phyloP scores from a whole-genome alignment of 2,113 vertebrate genomes.

The Ochotona curzoniae region DNA sequence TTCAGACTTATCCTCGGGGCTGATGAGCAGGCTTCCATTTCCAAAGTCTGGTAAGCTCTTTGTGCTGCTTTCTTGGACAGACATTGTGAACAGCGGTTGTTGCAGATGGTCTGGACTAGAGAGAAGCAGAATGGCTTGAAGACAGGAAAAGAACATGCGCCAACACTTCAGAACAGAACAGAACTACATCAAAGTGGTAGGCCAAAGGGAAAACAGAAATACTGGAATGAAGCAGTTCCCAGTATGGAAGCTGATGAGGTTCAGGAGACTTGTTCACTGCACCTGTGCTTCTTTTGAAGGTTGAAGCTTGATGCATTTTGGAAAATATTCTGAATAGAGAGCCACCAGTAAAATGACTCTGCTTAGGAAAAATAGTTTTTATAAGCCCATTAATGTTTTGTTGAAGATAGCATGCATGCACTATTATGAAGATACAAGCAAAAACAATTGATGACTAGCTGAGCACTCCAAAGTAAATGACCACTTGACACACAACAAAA shows the following conservation, averaged over 20 bases:
- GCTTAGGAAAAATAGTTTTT: neutral
- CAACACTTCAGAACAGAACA: rapidly evolving
- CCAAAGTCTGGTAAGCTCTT: neutral
- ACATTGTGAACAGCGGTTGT: slow-evolving; percentile 58
- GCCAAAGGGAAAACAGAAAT: rapidly evolving
- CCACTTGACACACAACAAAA: neutral
- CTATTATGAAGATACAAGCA: neutral
- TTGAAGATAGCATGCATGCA: neutral
- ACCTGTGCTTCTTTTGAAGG: neutral
- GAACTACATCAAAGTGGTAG: rapidly evolving
- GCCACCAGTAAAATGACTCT: neutral
- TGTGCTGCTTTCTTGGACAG: slow-evolving; percentile 35
- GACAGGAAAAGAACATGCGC: neutral
- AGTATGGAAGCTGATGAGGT: neutral
- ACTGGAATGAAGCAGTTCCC: rapidly evolving
- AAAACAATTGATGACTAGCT: neutral
- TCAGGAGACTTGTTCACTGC: neutral
- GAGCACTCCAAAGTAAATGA: neutral
- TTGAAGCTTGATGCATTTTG: neutral
- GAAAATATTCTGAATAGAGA: neutral
- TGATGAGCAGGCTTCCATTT: slow-evolving; percentile 69
- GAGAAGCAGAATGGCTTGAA: neutral
- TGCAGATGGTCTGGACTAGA: rapidly evolving
- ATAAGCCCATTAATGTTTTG: neutral
- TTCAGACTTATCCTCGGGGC: slow-evolving; percentile 65